Evolutionary conservation across 2,797 vertebrate species (phyloP), one percentile per base, ranked within the genome.

Genomic region (Gobio occitaniae): DNA sequence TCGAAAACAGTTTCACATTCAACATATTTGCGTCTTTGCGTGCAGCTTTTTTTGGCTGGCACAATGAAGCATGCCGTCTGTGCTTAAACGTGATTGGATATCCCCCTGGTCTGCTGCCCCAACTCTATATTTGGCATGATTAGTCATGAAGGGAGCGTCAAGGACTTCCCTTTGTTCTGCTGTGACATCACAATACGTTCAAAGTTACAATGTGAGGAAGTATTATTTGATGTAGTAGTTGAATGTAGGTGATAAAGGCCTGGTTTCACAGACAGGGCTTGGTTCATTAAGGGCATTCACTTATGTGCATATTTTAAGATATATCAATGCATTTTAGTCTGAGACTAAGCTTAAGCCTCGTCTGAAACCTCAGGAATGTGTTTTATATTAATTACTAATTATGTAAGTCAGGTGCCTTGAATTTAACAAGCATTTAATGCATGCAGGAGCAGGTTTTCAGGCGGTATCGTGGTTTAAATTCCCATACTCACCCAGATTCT

Each of bases 401-500:
- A 29, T 11, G n/a, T 13, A 56, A 54, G 21, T 16, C 78, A n/a
- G 10, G 38, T 36, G 32, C 3, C 71, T 86, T 84, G 69, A 82
- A 47, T 84, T 78, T 25, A 21, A 78, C 74, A 70, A 50, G 75
- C 65, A 61, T 78, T 84, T 70, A 59, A 78, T 71, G 38, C 86
- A 38, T 74, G 88, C 87, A 76, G 19, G 77, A 71, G 88, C 85
- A 80, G 59, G 76, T 66, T 71, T 56, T 82, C 19, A 29, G 32
- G 32, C 41, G 19, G 21, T n/a, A 4, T 25, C 4, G 9, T 25
- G 8, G 48, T 56, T 68, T 44, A 17, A 80, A 71, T 81, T 86
- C 65, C 63, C 41, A 66, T 7, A 63, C 85, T 86, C 86, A 2
- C 84, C 75, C 85, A 63, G 3, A 74, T 63, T 78, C 83, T 71